phyloP scores from a whole-genome alignment of 2,888 invertebrate species.

The Cordylochernes scorpioides region DNA sequence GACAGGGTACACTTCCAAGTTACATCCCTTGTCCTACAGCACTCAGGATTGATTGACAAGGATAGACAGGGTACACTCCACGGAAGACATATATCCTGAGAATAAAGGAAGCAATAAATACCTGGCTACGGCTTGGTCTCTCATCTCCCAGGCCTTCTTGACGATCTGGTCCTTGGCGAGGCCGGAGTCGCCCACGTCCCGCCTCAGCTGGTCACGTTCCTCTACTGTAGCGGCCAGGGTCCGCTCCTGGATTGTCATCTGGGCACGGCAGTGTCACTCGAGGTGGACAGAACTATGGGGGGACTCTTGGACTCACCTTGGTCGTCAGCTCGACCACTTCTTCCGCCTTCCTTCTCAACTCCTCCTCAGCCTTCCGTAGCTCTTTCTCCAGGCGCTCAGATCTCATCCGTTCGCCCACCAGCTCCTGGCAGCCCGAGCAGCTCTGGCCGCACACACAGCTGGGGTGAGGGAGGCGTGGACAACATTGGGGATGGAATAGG shows the following conservation, averaged over 20 bases:
- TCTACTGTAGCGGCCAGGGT: constrained; percentile 52
- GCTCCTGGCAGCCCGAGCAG: constrained; percentile 14
- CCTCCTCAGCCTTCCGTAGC: constrained; percentile 45
- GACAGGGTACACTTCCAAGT: too few relatives aligned
- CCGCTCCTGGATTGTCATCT: constrained; percentile 33
- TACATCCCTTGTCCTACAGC: too few relatives aligned
- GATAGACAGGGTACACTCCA: too few relatives aligned
- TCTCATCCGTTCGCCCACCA: constrained; percentile 12
- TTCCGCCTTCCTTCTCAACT: constrained; percentile 50
- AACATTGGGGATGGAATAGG: too few relatives aligned
- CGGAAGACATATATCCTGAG: too few relatives aligned
- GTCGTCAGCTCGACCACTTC: constrained; percentile 49
- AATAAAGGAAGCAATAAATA: too few relatives aligned
- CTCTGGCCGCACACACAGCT: too few relatives aligned
- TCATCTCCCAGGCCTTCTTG: constrained; percentile 48
- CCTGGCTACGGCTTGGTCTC: constrained; percentile 49
- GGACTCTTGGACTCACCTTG: constrained; percentile 30
- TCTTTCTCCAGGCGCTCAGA: constrained; percentile 42
- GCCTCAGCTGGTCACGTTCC: constrained; percentile 49
- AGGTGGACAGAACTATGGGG: constrained; percentile 4
- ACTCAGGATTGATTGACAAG: too few relatives aligned
- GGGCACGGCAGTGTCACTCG: constrained; percentile 11
- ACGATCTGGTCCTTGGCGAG: constrained; percentile 49
- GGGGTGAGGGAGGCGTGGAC: too few relatives aligned
- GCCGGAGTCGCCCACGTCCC: constrained; percentile 19